These are phyloP conservation scores for Vesta saturnalis DNA, from an alignment of 2,888 invertebrate species.

Conservation along the genomic window DNA sequence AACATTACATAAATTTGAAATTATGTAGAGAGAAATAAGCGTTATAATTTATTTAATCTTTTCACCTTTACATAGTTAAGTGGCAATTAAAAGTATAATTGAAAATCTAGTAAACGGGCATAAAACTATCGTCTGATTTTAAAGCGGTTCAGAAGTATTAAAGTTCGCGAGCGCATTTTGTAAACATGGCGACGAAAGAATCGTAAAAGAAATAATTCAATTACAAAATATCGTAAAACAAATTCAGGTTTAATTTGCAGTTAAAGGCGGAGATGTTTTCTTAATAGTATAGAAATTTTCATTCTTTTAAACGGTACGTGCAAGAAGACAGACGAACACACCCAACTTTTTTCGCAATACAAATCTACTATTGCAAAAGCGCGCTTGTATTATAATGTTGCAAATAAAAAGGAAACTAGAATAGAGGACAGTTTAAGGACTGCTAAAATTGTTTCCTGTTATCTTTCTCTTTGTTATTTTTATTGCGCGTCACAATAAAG, in stretches of 20 bases:
- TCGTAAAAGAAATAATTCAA: conserved; percentile 55
- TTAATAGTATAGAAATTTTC: conserved; percentile 49
- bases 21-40: no score
- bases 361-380: conserved; percentile 46
- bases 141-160: conserved; percentile 15
- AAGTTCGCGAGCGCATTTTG: conserved; percentile 35
- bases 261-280: conserved; percentile 53
- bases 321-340: conserved; percentile 26
- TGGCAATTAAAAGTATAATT: background rate
- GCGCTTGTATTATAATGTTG: conserved; percentile 43
- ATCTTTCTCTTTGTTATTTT: conserved; percentile 38
- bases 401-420: conserved; percentile 38
- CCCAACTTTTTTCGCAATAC: conserved; percentile 28
- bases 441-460: conserved; percentile 39
- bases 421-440: conserved; percentile 37
- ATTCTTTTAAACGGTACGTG: conserved; percentile 48
- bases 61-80: no score
- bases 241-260: conserved; percentile 55
- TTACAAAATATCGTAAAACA: conserved; percentile 53
- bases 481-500: conserved; percentile 29
- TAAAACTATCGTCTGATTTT: background rate
- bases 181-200: conserved; percentile 43
- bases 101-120: background rate
- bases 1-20: no score
- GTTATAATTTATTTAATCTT: no score